phyloP scores from a whole-genome alignment of 2,113 vertebrate genomes.

The Cottus gobio region DNA sequence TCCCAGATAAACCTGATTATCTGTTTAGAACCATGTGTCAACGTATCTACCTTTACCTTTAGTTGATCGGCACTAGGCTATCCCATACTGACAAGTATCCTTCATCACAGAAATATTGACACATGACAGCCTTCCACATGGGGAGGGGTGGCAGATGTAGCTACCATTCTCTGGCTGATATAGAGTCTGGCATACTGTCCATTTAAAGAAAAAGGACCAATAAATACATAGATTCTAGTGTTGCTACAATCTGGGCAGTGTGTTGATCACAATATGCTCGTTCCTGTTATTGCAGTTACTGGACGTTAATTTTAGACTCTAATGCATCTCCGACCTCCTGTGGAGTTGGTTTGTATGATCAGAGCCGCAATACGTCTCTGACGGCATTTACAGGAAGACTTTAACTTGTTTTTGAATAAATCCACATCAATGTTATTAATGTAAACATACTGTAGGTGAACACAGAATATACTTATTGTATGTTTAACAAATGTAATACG shows the following conservation, averaged over 20 bases:
- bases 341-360: neutral
- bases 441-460: neutral
- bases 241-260: neutral
- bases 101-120: constrained; percentile 95
- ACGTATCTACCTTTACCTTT: constrained; percentile 82
- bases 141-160: constrained; percentile 92
- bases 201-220: constrained; percentile 1
- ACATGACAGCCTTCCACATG: constrained; percentile 91
- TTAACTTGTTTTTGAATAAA: neutral
- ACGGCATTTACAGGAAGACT: neutral
- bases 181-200: constrained; percentile 90
- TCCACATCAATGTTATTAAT: neutral
- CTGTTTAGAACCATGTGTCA: neutral
- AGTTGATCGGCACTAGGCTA: constrained; percentile 93
- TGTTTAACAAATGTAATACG: neutral
- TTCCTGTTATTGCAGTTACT: neutral
- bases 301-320: neutral
- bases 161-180: constrained; percentile 82
- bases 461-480: neutral
- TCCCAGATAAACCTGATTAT: neutral
- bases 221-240: neutral
- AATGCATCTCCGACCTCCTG: neutral
- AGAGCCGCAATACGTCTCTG: neutral
- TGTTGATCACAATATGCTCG: neutral
- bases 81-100: constrained; percentile 97